Evolutionary conservation across 2,797 vertebrate species (phyloP).

Genomic region (Natrix natrix): DNA sequence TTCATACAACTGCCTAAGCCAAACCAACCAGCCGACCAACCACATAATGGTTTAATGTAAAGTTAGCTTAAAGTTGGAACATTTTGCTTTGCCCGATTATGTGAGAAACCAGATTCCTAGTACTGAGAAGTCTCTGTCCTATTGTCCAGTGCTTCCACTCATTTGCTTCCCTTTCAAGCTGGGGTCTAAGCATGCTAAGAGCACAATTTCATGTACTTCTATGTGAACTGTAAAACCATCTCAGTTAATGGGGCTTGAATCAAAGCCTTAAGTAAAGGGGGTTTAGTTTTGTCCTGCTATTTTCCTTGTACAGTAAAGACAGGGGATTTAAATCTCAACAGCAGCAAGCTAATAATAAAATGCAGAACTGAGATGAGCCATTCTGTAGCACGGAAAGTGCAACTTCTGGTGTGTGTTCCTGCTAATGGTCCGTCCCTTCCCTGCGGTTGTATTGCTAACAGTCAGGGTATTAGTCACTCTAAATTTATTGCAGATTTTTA

Average conservation of each 20-base stretch:
- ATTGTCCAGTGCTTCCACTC: not conserved
- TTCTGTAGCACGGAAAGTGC: rapidly evolving
- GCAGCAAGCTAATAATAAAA: not conserved
- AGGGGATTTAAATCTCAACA: not conserved
- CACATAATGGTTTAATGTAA: not conserved
- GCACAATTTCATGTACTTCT: not conserved
- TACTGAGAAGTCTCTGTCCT: not conserved
- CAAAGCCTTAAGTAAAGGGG: not conserved
- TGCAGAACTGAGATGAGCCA: not conserved
- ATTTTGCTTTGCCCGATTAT: not conserved
- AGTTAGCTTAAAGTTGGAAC: not conserved
- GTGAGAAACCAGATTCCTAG: not conserved
- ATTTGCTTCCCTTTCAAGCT: not conserved
- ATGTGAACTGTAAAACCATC: not conserved
- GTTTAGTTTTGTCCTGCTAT: not conserved
- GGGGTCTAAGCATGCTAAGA: not conserved
- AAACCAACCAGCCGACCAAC: not conserved
- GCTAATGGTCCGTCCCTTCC: not conserved
- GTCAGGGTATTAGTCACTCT: not conserved
- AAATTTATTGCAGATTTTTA: not conserved
- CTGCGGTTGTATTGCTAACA: not conserved
- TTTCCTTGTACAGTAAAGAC: not conserved
- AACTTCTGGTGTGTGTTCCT: not conserved
- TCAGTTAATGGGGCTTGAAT: not conserved
- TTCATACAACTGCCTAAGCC: not conserved